Evolutionary conservation across 2,797 vertebrate genomes (phyloP).

Genomic region (Mionectes olivaceus): DNA sequence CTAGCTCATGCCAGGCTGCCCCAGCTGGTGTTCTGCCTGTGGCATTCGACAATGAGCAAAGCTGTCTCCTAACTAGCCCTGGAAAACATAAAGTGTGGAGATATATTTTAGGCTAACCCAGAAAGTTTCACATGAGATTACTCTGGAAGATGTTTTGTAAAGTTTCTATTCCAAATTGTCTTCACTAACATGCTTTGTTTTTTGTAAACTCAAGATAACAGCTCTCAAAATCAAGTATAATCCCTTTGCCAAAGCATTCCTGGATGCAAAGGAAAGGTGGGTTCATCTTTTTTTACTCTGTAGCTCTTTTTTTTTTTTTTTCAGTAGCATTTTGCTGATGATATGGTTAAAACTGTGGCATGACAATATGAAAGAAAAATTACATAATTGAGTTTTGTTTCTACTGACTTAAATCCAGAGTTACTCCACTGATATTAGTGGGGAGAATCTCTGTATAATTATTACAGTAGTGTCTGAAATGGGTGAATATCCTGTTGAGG

Average conservation of each 20-base stretch:
- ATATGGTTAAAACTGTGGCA: not conserved
- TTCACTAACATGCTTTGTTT: slow-evolving; percentile 58
- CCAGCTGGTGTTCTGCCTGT: not conserved
- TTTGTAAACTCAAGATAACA: slow-evolving; percentile 86
- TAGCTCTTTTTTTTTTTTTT: not conserved
- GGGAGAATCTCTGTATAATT: not conserved
- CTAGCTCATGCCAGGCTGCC: not conserved
- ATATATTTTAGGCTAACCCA: not conserved
- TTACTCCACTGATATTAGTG: not conserved
- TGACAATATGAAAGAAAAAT: not conserved
- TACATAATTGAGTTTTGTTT: not conserved
- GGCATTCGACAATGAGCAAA: not conserved
- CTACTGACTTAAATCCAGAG: not conserved
- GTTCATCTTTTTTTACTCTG: not conserved
- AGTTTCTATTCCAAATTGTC: slow-evolving; percentile 2
- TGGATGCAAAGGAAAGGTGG: slow-evolving; percentile 94
- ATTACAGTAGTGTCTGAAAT: not conserved
- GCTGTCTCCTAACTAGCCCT: not conserved
- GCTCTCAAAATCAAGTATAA: slow-evolving; percentile 98
- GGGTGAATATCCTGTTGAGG: not conserved
- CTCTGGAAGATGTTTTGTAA: not conserved
- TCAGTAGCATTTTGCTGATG: not conserved
- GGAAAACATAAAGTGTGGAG: not conserved
- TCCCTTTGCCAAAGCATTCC: slow-evolving; percentile 95
- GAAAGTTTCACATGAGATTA: not conserved